Evolutionary conservation across 2,797 vertebrate genomes (phyloP), one percentile per base, ranked within the genome.

Genomic region (Pseudochirops cupreus): DNA sequence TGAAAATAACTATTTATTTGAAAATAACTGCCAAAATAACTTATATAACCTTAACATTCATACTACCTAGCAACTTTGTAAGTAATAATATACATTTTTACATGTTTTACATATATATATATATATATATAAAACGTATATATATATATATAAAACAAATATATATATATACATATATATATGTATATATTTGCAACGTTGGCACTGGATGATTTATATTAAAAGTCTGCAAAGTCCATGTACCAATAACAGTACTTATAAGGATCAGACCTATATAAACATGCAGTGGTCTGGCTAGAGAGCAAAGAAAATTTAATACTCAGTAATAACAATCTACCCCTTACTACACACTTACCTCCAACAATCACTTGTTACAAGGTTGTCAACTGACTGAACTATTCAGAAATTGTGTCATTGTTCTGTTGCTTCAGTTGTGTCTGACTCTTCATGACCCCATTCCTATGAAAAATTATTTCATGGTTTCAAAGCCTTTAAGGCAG

Each of bases 401-500:
- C 21, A 82, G n/a, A 82, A 82, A 82, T 46, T 46, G 26, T 11
- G 18, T 82, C 2, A 2, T 46, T 3, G 2, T 82, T 46, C 67
- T 46, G n/a, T 74, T 16, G 18, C 9, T 82, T 82, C 67, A 46
- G 18, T 82, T 46, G 67, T 74, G 16, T 39, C 18, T 74, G 62
- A 74, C 5, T 39, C n/a, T 74, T 24, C 6, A 2, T 74, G n/a
- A 74, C 16, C 67, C 67, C n/a, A 74, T 74, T 91, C 24, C 82
- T 90, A 56, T 5, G 24, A 95, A 96, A 87, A 94, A 95, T 31
- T 94, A 29, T 92, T 55, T 55, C 46, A 59, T 50, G 91, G 18
- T 13, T 92, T 96, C 87, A 92, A 58, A 89, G 91, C 94, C 59
- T 62, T 33, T 96, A 96, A 96, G 62, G 59, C 18, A 21, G 16